Conservation (phyloP, 2,113 vertebrate species). For the Uropsilus gracilis region DNA sequence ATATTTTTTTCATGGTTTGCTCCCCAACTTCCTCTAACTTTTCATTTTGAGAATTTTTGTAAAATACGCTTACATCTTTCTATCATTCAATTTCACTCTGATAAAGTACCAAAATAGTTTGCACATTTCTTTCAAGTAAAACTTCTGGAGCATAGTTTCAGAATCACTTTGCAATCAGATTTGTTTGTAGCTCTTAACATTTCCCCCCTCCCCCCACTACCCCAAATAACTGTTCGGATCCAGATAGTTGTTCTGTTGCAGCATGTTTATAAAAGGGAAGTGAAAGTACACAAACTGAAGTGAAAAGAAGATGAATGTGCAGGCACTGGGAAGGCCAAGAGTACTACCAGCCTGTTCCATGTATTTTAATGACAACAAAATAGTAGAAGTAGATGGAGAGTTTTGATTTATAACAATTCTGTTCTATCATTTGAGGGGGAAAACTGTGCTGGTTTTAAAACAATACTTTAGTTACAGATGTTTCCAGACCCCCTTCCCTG, state of each 20-base stretch:
- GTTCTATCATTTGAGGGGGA: slow-evolving; percentile 67
- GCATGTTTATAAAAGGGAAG: neutral
- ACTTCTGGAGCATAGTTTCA: neutral
- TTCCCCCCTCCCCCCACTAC: no score
- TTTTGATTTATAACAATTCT: slow-evolving; percentile 59
- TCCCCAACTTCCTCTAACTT: neutral
- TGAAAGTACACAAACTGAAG: neutral
- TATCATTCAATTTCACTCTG: neutral
- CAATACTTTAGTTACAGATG: slow-evolving; percentile 79
- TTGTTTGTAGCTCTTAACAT: slow-evolving; percentile 3
- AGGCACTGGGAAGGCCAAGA: neutral
- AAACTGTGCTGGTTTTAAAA: slow-evolving; percentile 68
- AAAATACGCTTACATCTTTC: slow-evolving; percentile 17
- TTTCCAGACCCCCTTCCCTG: slow-evolving; percentile 85
- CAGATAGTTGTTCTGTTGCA: neutral
- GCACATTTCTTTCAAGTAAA: neutral
- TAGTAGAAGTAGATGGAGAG: slow-evolving; percentile 44
- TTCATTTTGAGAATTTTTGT: slow-evolving; percentile 26
- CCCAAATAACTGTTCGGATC: neutral
- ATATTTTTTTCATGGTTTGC: neutral
- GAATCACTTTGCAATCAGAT: slow-evolving; percentile 14
- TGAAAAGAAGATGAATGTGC: neutral
- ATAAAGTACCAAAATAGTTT: neutral
- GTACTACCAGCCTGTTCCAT: neutral
- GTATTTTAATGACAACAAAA: neutral